phyloP scores from a whole-genome alignment of 2,888 invertebrate genomes.

The Xanthorhoe spadicearia region DNA sequence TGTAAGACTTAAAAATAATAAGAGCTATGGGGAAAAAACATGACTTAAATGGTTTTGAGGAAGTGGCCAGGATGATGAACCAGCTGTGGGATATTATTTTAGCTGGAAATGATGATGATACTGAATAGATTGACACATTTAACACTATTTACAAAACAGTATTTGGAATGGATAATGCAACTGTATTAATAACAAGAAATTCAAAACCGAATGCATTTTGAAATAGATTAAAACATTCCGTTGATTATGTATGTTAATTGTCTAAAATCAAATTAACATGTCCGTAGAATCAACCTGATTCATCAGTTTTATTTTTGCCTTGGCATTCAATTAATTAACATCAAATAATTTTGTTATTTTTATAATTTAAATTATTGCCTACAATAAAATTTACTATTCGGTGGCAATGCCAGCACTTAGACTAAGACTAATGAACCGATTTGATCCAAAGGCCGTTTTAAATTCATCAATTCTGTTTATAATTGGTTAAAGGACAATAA shows the following conservation, averaged over 20 bases:
- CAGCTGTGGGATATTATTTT: too few relatives aligned
- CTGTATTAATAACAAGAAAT: neutral
- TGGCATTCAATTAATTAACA: constrained; percentile 25
- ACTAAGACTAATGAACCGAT: neutral
- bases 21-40: too few relatives aligned
- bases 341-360: constrained; percentile 14
- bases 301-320: constrained; percentile 19
- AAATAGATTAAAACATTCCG: constrained; percentile 4
- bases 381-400: constrained; percentile 7
- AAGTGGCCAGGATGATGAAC: too few relatives aligned
- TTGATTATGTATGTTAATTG: constrained; percentile 11
- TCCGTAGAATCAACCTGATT: constrained; percentile 1
- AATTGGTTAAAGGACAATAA: neutral
- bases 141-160: too few relatives aligned
- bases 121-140: too few relatives aligned
- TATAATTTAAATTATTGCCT: constrained; percentile 11
- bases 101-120: too few relatives aligned
- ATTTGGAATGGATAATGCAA: too few relatives aligned
- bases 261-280: constrained; percentile 19
- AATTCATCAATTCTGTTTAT: neutral
- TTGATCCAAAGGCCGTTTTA: neutral
- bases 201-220: constrained; percentile 2
- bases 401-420: neutral
- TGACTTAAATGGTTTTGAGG: too few relatives aligned
- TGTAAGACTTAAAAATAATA: too few relatives aligned